phyloP scores from a whole-genome alignment of 2,113 vertebrate species.

The Eptatretus burgeri region DNA sequence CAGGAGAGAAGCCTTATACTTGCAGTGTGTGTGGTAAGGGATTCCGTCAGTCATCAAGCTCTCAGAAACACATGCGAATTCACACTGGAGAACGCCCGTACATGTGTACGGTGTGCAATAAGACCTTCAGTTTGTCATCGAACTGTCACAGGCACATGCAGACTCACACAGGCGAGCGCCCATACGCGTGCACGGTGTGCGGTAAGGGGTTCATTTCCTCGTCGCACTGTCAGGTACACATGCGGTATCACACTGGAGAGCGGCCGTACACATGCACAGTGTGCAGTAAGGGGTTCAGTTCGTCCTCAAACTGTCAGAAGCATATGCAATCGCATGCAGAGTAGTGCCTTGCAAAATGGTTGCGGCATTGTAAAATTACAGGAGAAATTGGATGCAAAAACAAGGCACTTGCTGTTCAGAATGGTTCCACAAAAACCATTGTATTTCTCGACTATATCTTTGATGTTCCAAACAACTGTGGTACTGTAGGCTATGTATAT shows the following conservation, averaged over 20 bases:
- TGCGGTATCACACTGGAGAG: not conserved
- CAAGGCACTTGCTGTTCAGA: too few species aligned
- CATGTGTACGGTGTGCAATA: not conserved
- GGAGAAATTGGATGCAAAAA: too few species aligned
- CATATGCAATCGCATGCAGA: too few species aligned
- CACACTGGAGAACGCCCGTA: not conserved
- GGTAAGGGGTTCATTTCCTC: conserved; percentile 2
- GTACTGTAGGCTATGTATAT: too few species aligned
- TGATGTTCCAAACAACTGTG: too few species aligned
- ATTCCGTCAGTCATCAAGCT: conserved; percentile 67
- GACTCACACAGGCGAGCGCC: conserved; percentile 1
- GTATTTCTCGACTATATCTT: too few species aligned
- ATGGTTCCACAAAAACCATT: too few species aligned
- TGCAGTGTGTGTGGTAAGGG: conserved; percentile 3
- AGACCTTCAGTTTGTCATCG: not conserved
- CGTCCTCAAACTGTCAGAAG: not conserved
- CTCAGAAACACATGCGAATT: conserved; percentile 74
- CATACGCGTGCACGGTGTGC: conserved; percentile 1
- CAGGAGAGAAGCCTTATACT: not conserved
- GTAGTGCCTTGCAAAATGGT: too few species aligned
- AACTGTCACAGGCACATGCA: not conserved
- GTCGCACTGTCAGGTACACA: not conserved
- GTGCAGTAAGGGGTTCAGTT: not conserved
- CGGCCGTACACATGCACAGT: not conserved
- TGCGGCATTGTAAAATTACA: too few species aligned